Evolutionary conservation across 2,888 invertebrate genomes (phyloP).

Genomic region (Mesorhabditis sp.): DNA sequence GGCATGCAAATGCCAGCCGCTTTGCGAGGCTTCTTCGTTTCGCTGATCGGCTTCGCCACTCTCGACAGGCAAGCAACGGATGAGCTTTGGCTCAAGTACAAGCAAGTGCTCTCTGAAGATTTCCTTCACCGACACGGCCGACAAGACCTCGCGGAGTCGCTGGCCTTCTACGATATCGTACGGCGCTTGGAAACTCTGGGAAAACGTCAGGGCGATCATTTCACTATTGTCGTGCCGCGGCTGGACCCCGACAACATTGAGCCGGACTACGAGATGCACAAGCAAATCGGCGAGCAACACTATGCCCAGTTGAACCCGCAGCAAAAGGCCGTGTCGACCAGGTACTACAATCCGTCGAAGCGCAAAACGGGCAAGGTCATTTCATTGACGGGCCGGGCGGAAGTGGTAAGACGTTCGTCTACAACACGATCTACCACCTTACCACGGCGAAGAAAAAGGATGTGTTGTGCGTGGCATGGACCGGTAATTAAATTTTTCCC

Average conservation of each 20-base stretch:
- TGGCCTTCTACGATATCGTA: constrained; percentile 14
- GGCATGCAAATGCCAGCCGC: constrained; percentile 11
- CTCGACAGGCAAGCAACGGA: constrained; percentile 6
- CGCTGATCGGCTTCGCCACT: constrained; percentile 12
- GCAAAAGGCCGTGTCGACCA: constrained; percentile 7
- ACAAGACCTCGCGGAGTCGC: constrained; percentile 6
- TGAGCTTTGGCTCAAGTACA: constrained; percentile 12
- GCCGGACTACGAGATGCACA: not conserved
- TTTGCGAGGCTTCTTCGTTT: constrained; percentile 15
- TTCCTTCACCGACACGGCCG: not conserved
- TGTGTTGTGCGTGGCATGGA: constrained; percentile 18
- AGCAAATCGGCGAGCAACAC: not conserved
- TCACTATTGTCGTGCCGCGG: not conserved
- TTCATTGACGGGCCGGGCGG: constrained; percentile 60
- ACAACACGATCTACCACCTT: constrained; percentile 26
- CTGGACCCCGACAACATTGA: not conserved
- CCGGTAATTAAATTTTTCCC: constrained; percentile 57
- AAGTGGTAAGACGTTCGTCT: constrained; percentile 58
- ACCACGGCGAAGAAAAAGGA: constrained; percentile 2
- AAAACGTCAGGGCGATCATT: not conserved
- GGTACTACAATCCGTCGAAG: constrained; percentile 11
- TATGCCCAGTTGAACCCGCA: constrained; percentile 8
- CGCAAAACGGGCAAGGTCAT: constrained; percentile 7
- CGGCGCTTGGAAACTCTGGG: not conserved
- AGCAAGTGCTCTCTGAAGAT: constrained; percentile 12